Percentiles rank a stretch among this genome's conserved stretches.
phyloP scores from a whole-genome alignment of 2,113 vertebrate genomes.

The Malurus elegans region DNA sequence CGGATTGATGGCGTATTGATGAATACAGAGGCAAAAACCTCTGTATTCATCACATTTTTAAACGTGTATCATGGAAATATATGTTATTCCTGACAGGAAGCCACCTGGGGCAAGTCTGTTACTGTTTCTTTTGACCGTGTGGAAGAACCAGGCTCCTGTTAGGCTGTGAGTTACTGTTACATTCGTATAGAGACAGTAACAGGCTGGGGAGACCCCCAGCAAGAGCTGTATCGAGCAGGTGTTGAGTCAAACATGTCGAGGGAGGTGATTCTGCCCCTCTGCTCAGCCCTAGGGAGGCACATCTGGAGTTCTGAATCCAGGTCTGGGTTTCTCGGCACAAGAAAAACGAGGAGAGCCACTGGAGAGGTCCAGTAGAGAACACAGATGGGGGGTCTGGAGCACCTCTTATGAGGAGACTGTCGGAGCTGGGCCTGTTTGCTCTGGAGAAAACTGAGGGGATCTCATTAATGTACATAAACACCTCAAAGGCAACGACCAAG shows the following conservation, averaged over 20 bases:
- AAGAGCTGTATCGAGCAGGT: rapidly evolving
- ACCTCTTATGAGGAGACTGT: background rate
- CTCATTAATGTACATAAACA: background rate
- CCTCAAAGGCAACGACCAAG: background rate
- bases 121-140: background rate
- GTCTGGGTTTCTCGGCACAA: background rate
- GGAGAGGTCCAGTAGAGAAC: background rate
- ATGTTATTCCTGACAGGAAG: background rate
- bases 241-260: no score
- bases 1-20: background rate
- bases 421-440: background rate
- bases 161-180: no score
- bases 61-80: rapidly evolving
- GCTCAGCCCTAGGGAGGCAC: background rate
- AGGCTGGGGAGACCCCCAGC: rapidly evolving
- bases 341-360: rapidly evolving
- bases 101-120: rapidly evolving
- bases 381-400: background rate
- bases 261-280: background rate
- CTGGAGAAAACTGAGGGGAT: background rate
- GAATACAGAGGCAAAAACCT: background rate
- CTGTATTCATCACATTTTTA: background rate
- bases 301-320: background rate
- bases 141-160: background rate
- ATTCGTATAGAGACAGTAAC: background rate